Conservation (phyloP, 2,113 vertebrate species). For the Myxocyprinus asiaticus region DNA sequence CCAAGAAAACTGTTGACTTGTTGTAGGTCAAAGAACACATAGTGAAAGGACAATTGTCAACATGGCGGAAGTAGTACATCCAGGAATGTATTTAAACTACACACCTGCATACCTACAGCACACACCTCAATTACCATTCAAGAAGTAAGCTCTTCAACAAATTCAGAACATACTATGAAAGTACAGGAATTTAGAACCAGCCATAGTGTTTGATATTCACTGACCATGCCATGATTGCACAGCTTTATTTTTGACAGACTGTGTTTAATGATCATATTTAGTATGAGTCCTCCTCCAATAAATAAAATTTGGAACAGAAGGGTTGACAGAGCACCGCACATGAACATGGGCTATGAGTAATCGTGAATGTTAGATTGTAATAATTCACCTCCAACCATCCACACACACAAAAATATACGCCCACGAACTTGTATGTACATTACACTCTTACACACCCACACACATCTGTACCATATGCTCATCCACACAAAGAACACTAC, state of each 20-base stretch:
- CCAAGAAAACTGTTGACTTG: too few species aligned
- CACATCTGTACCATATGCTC: slow-evolving; percentile 37
- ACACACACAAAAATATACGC: not conserved
- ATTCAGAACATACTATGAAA: too few species aligned
- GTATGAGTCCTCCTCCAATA: not conserved
- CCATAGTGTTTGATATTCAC: not conserved
- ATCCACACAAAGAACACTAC: slow-evolving; percentile 16
- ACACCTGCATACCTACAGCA: too few species aligned
- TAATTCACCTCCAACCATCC: slow-evolving; percentile 21
- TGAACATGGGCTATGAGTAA: slow-evolving; percentile 19
- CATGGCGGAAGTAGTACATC: too few species aligned
- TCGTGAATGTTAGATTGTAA: slow-evolving; percentile 14
- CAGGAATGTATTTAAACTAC: too few species aligned
- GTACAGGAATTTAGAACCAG: too few species aligned
- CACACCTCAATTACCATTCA: too few species aligned
- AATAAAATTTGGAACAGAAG: slow-evolving; percentile 14
- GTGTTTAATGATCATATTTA: not conserved
- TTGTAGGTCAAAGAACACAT: too few species aligned
- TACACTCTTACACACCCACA: slow-evolving; percentile 11
- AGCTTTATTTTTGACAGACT: not conserved
- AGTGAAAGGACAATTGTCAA: too few species aligned
- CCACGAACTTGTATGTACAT: not conserved
- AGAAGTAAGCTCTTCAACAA: too few species aligned
- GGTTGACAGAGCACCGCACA: slow-evolving; percentile 16
- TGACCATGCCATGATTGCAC: not conserved